phyloP scores from a whole-genome alignment of 2,113 vertebrate genomes.

The Cercopithecus mona region DNA sequence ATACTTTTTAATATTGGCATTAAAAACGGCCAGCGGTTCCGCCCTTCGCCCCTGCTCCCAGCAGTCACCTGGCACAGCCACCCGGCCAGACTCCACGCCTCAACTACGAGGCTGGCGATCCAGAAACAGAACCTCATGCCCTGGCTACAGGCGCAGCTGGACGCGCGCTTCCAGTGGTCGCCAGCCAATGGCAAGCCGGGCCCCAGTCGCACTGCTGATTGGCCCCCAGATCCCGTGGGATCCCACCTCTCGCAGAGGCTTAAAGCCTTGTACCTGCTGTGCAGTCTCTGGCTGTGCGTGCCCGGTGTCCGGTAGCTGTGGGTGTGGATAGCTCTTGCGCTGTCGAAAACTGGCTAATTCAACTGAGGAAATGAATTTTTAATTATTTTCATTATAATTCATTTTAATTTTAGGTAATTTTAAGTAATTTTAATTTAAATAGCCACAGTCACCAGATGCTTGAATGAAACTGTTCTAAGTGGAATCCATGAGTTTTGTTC shows the following conservation, averaged over 20 bases:
- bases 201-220: neutral
- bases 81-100: fast-evolving
- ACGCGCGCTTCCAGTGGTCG: neutral
- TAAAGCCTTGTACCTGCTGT: no score
- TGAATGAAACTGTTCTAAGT: neutral
- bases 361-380: neutral
- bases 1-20: neutral
- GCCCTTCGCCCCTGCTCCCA: neutral
- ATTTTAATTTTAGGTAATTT: neutral
- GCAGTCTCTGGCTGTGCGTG: fast-evolving
- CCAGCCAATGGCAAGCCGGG: neutral
- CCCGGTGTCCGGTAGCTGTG: neutral
- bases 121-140: fast-evolving
- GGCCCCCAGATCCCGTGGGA: neutral
- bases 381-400: conserved; percentile 4
- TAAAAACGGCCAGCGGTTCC: neutral
- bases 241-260: neutral
- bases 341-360: neutral
- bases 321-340: neutral
- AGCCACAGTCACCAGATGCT: neutral
- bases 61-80: neutral
- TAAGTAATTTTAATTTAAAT: conserved; percentile 26
- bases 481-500: neutral
- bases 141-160: fast-evolving
- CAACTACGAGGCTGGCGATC: fast-evolving